A percentile compares a stretch with the other conserved stretches of the same genome.
Evolutionary conservation across 2,888 invertebrate species (phyloP).

Genomic region (Aphrophora alni): DNA sequence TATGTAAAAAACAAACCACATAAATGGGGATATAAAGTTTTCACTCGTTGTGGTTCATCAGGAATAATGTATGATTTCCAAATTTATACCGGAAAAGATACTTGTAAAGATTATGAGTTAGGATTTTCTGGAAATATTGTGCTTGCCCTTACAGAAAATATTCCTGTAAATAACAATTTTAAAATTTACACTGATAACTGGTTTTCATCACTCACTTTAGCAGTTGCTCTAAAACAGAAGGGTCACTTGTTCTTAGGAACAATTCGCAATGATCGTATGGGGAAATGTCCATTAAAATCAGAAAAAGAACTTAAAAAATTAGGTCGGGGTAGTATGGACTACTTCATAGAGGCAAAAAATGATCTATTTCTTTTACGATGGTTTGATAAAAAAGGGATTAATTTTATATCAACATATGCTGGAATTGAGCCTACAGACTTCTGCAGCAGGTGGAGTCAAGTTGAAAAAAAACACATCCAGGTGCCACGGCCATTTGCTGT

Average conservation of each 20-base stretch:
- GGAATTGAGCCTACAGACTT: conserved; percentile 46
- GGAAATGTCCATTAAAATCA: conserved; percentile 35
- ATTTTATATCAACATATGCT: conserved; percentile 48
- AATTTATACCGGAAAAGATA: conserved; percentile 23
- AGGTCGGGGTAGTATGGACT: conserved; percentile 48
- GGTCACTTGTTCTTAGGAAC: conserved; percentile 33
- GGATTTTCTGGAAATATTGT: conserved; percentile 37
- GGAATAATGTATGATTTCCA: too few species aligned
- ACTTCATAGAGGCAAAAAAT: not conserved
- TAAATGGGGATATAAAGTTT: too few species aligned
- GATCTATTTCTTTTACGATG: conserved; percentile 47
- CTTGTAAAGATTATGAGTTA: too few species aligned
- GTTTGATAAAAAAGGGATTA: conserved; percentile 50
- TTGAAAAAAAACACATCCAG: conserved; percentile 39
- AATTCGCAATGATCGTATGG: conserved; percentile 44
- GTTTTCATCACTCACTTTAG: not conserved
- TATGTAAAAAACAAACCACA: too few species aligned
- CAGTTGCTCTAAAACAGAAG: conserved; percentile 12
- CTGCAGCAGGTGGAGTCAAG: conserved; percentile 47
- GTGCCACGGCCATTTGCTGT: conserved; percentile 48
- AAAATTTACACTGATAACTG: conserved; percentile 11
- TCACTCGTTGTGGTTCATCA: too few species aligned
- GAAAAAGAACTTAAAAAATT: conserved; percentile 46
- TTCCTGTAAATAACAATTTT: conserved; percentile 18
- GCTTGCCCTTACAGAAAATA: not conserved